These are phyloP conservation scores for Apodemus speciosus DNA, from an alignment of 2,113 vertebrate genomes.

Conservation along the genomic window DNA sequence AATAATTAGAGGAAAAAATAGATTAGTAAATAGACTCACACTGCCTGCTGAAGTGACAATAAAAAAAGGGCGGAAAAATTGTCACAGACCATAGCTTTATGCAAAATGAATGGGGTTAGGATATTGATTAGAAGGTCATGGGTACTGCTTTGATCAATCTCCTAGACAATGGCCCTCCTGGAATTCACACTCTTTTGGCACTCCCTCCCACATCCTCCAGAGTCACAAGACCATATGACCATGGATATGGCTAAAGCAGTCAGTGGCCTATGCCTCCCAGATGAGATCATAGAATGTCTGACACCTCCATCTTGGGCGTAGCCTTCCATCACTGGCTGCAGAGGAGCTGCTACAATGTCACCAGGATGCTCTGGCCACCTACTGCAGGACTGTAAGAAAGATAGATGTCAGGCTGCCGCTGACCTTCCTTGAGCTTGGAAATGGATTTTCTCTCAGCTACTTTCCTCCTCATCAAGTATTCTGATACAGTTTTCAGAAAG, in stretches of 20 bases:
- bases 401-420: not conserved
- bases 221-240: rapidly evolving
- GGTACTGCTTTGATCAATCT: not conserved
- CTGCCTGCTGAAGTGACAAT: not conserved
- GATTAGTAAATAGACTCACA: not conserved
- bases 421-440: rapidly evolving
- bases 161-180: rapidly evolving
- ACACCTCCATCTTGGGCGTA: not conserved
- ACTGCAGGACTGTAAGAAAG: not conserved
- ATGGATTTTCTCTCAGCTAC: too few species aligned
- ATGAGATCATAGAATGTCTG: not conserved
- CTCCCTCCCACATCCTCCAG: too few species aligned
- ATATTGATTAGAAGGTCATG: not conserved
- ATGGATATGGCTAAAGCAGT: rapidly evolving
- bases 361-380: not conserved
- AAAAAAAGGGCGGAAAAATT: not conserved
- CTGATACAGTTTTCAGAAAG: not conserved
- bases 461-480: not conserved
- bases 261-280: not conserved
- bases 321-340: not conserved
- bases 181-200: rapidly evolving
- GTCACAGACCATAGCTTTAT: not conserved
- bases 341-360: rapidly evolving
- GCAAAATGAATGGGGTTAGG: not conserved
- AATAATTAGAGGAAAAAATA: not conserved